Evolutionary conservation across 2,113 vertebrate species (phyloP).

Genomic region (Emberiza fucata): DNA sequence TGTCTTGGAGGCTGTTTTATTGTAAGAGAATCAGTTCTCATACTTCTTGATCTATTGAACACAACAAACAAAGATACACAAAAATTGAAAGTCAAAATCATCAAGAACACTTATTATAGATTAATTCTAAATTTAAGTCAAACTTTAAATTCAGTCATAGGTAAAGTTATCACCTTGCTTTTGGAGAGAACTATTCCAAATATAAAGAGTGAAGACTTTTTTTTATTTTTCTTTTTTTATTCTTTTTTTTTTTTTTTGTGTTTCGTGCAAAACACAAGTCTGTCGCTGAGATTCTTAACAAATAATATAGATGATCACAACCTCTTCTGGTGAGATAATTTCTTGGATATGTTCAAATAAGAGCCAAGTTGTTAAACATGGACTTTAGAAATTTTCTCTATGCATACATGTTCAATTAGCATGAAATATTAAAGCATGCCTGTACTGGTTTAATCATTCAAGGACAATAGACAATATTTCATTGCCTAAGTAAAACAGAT

Average conservation of each 20-base stretch:
- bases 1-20: background rate
- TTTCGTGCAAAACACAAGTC: background rate
- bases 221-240: too few relatives aligned
- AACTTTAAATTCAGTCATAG: background rate
- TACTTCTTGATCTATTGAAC: background rate
- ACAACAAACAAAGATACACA: background rate
- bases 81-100: background rate
- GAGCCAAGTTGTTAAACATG: background rate
- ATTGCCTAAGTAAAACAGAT: slow-evolving; percentile 66
- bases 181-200: background rate
- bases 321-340: background rate
- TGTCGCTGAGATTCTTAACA: background rate
- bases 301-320: background rate
- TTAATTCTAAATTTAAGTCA: background rate
- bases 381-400: background rate
- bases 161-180: background rate
- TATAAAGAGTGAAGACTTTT: background rate
- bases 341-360: background rate
- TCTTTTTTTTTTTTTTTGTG: too few relatives aligned
- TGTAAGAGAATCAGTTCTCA: background rate
- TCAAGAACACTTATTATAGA: background rate
- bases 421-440: slow-evolving; percentile 8
- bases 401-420: background rate
- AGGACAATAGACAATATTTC: slow-evolving; percentile 66
- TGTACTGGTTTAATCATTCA: slow-evolving; percentile 38